Evolutionary conservation across 1,140 invertebrate genomes (phyloP).

Genomic region (Reticulitermes speratus): DNA sequence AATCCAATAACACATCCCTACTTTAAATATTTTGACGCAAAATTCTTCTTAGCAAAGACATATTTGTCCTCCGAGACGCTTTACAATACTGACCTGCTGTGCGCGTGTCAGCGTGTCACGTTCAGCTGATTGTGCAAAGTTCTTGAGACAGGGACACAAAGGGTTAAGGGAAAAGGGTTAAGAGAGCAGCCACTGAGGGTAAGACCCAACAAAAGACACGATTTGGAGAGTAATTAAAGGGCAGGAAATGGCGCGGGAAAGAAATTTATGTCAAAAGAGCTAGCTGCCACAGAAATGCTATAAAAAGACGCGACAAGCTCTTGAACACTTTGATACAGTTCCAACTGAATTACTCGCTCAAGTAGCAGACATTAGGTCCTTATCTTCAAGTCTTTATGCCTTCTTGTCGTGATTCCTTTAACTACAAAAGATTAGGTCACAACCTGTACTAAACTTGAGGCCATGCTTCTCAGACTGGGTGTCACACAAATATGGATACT

Average conservation of each 20-base stretch:
- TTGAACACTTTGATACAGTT: background rate
- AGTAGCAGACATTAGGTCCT: background rate
- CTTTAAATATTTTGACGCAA: background rate
- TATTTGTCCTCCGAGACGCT: background rate
- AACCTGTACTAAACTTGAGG: too few species aligned
- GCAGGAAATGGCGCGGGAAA: background rate
- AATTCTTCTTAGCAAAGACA: background rate
- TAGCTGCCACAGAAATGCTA: background rate
- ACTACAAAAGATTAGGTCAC: too few species aligned
- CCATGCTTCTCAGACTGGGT: too few species aligned
- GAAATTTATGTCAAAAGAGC: background rate
- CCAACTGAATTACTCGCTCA: background rate
- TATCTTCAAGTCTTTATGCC: background rate
- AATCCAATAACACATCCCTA: too few species aligned
- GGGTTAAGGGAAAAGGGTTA: background rate
- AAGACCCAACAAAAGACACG: background rate
- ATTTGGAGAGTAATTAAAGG: background rate
- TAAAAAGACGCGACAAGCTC: background rate
- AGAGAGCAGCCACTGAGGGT: background rate
- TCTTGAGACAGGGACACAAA: background rate
- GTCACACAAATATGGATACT: too few species aligned
- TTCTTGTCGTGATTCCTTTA: background rate
- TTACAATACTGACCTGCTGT: background rate
- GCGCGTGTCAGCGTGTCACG: background rate
- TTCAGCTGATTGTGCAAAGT: background rate